Percentiles rank a stretch among this genome's conserved stretches.
Conservation (phyloP, 1,140 invertebrate species). For the Drosophila gunungcola region DNA sequence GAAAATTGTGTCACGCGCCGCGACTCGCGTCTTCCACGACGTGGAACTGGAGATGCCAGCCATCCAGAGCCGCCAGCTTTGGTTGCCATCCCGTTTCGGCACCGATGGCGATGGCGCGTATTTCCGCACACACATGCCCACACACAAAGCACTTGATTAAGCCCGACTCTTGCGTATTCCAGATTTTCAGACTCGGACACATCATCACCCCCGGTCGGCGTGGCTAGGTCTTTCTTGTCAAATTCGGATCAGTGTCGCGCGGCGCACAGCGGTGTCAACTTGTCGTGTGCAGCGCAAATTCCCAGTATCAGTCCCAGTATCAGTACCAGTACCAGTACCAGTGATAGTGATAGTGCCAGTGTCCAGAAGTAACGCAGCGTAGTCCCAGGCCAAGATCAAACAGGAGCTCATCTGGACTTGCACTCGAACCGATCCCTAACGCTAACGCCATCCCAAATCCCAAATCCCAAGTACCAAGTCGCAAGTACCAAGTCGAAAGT, state of each 20-base stretch:
- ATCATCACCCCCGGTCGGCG: slow-evolving; percentile 28
- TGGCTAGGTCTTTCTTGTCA: slow-evolving; percentile 42
- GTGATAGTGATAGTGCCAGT: too few species aligned
- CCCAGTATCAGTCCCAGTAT: slow-evolving; percentile 20
- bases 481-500: too few species aligned
- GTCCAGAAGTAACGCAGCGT: too few species aligned
- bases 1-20: slow-evolving; percentile 73
- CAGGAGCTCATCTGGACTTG: neutral
- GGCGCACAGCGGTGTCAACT: slow-evolving; percentile 59
- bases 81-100: slow-evolving; percentile 7
- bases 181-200: slow-evolving; percentile 21
- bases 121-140: slow-evolving; percentile 26
- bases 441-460: too few species aligned
- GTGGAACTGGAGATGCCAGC: slow-evolving; percentile 6
- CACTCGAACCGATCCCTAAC: neutral
- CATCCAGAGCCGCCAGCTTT: neutral
- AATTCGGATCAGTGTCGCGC: slow-evolving; percentile 67
- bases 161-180: slow-evolving; percentile 64
- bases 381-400: neutral
- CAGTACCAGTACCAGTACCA: neutral
- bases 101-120: slow-evolving; percentile 7
- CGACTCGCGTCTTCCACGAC: slow-evolving; percentile 20
- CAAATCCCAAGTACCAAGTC: too few species aligned
- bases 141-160: slow-evolving; percentile 68
- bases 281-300: slow-evolving; percentile 53